Evolutionary conservation across 2,888 invertebrate genomes (phyloP).

Genomic region (Calliphora vomitoria): DNA sequence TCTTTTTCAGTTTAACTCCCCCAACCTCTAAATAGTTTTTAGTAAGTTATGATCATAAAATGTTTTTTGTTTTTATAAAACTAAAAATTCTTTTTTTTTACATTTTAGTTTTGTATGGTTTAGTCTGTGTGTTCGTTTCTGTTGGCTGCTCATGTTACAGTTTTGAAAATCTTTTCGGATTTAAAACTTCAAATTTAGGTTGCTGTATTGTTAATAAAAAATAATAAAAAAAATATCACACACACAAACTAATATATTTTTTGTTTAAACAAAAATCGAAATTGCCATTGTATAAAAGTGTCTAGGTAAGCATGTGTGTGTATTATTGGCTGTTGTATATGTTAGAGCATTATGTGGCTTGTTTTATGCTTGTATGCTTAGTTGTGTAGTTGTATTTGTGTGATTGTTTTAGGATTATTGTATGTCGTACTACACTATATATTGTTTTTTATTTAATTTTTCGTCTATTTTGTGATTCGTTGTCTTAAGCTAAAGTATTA

Average conservation of each 20-base stretch:
- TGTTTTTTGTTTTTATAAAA: constrained; percentile 22
- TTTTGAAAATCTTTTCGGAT: constrained; percentile 68
- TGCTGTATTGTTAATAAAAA: constrained; percentile 64
- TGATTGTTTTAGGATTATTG: constrained; percentile 64
- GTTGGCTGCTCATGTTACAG: constrained; percentile 45
- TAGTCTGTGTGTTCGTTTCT: constrained; percentile 15
- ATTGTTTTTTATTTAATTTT: constrained; percentile 48
- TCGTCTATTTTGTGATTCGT: neutral
- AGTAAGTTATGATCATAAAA: constrained; percentile 20
- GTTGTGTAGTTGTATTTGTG: constrained; percentile 7
- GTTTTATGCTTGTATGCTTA: constrained; percentile 16
- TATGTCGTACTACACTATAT: constrained; percentile 16
- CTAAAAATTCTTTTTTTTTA: constrained; percentile 17
- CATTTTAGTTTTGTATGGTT: neutral
- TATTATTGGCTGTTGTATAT: constrained; percentile 25
- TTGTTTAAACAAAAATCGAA: constrained; percentile 50
- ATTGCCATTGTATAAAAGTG: constrained; percentile 50
- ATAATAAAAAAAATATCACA: constrained; percentile 45
- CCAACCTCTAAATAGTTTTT: constrained; percentile 3
- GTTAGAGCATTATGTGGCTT: constrained; percentile 43
- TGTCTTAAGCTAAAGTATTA: constrained; percentile 56
- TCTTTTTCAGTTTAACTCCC: neutral
- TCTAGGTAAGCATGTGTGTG: constrained; percentile 26
- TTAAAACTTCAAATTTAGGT: constrained; percentile 70
- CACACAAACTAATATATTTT: neutral